Evolutionary conservation across 53 echinoderm and acorn worm genomes (phyloP).

Genomic region (Echinometra lucunter): DNA sequence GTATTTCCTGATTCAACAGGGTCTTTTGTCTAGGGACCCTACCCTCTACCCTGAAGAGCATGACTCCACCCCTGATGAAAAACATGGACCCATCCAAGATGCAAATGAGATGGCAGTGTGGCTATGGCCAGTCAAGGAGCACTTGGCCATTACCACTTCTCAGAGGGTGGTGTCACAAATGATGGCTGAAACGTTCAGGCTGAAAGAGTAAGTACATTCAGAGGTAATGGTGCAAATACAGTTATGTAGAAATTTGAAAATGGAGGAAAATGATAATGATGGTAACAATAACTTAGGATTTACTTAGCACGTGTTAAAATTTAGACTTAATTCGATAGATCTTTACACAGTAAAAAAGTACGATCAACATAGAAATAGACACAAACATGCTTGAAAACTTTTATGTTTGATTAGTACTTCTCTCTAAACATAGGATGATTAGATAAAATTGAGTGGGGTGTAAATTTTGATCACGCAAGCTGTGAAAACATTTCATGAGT

Average conservation of each 20-base stretch:
- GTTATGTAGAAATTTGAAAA: background rate
- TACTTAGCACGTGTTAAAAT: no score
- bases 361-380: no score
- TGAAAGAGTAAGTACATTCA: background rate
- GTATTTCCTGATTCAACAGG: slow-evolving; percentile 53
- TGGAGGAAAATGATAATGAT: no score
- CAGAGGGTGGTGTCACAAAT: slow-evolving; percentile 52
- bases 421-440: no score
- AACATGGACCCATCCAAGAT: background rate
- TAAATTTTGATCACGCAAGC: no score
- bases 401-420: no score
- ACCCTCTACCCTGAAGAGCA: slow-evolving; percentile 65
- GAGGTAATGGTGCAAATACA: background rate
- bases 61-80: slow-evolving; percentile 27
- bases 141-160: slow-evolving; percentile 68
- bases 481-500: no score
- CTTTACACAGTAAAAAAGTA: no score
- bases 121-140: slow-evolving; percentile 84
- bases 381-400: no score
- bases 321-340: no score
- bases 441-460: no score
- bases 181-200: background rate
- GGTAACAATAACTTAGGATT: no score
- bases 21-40: slow-evolving; percentile 61
- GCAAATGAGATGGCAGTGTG: slow-evolving; percentile 65